Evolutionary conservation across 1,140 invertebrate species (phyloP).

Genomic region (Lanistes nyassanus): DNA sequence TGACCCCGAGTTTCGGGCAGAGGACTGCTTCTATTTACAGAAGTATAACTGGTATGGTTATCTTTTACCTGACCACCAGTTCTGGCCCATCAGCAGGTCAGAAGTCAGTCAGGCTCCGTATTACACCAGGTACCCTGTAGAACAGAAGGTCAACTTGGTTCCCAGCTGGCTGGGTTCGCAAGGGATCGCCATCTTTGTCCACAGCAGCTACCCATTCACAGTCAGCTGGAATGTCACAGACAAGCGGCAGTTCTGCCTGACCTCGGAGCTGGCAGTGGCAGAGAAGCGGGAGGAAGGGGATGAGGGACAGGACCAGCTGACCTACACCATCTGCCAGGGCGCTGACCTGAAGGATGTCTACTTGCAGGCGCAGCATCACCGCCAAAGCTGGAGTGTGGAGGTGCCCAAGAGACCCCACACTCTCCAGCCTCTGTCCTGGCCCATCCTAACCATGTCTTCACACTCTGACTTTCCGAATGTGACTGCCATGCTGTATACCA

Average conservation of each 20-base stretch:
- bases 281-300: not conserved
- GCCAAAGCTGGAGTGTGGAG: constrained; percentile 29
- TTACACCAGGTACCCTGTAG: constrained; percentile 32
- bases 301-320: constrained; percentile 16
- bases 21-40: constrained; percentile 43
- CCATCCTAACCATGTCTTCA: constrained; percentile 25
- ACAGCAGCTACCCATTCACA: constrained; percentile 34
- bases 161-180: constrained; percentile 38
- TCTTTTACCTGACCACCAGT: constrained; percentile 19
- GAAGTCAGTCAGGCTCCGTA: constrained; percentile 23
- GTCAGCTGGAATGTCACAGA: constrained; percentile 35
- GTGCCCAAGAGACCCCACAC: constrained; percentile 18
- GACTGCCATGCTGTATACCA: constrained; percentile 5
- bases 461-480: constrained; percentile 20
- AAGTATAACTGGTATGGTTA: constrained; percentile 40
- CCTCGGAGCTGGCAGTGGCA: constrained; percentile 22
- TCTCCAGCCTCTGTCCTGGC: constrained; percentile 27
- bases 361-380: constrained; percentile 24
- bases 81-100: constrained; percentile 31
- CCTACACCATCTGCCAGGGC: constrained; percentile 39
- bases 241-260: constrained; percentile 38
- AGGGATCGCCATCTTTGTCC: constrained; percentile 34
- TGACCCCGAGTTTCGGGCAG: constrained; percentile 23
- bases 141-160: constrained; percentile 30
- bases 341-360: constrained; percentile 28